A percentile compares a stretch with the other conserved stretches of the same genome.
Conservation (phyloP, 2,797 vertebrate genomes). For the Myiotriccus ornatus region DNA sequence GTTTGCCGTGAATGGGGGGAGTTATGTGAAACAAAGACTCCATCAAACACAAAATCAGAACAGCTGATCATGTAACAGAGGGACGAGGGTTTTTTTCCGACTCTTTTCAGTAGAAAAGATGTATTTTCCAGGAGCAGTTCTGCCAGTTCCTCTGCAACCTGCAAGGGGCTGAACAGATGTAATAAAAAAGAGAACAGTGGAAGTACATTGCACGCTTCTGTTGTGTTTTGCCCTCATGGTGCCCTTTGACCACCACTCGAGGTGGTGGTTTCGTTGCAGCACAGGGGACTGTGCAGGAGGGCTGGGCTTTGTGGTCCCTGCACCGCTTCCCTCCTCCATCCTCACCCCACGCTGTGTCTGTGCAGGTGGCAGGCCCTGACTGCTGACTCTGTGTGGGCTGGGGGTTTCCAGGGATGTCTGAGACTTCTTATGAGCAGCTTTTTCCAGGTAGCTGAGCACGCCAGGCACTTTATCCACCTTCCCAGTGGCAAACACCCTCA, state of each 20-base stretch:
- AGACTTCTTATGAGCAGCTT: neutral
- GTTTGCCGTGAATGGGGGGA: neutral
- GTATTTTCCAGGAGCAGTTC: neutral
- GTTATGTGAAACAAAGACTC: neutral
- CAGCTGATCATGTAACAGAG: neutral
- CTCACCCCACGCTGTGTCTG: fast-evolving
- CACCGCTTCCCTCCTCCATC: neutral
- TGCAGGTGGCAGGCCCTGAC: neutral
- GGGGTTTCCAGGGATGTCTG: neutral
- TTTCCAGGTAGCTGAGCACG: neutral
- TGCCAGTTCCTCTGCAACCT: neutral
- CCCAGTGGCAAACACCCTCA: neutral
- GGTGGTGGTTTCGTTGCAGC: neutral
- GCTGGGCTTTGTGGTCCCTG: neutral
- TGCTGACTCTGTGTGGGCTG: neutral
- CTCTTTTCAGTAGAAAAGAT: neutral
- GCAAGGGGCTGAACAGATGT: neutral
- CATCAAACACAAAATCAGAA: neutral
- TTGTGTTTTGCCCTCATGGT: neutral
- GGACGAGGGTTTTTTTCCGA: neutral
- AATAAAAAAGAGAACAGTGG: neutral
- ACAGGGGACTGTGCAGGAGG: neutral
- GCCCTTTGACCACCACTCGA: neutral
- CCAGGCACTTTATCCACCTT: neutral
- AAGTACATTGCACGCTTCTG: neutral